phyloP scores from a whole-genome alignment of 2,113 vertebrate genomes.

The Paradisaea rubra region DNA sequence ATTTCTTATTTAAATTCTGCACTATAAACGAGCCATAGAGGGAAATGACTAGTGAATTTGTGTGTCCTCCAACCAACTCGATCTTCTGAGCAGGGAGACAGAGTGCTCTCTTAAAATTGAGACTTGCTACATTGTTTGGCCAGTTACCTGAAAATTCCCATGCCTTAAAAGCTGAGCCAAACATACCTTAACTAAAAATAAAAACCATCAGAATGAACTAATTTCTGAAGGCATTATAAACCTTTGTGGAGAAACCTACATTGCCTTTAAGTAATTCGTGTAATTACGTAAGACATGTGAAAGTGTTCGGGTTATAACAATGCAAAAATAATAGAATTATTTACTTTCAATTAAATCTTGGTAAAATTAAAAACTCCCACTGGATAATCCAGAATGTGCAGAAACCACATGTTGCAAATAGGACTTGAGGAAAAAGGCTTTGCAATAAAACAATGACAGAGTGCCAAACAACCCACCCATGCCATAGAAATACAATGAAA shows the following conservation, averaged over 20 bases:
- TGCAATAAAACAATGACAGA: neutral
- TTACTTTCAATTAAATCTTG: neutral
- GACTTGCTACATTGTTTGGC: neutral
- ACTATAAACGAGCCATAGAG: neutral
- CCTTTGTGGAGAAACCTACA: neutral
- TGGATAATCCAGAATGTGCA: neutral
- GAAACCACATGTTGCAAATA: neutral
- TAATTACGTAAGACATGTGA: neutral
- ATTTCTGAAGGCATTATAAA: neutral
- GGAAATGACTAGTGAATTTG: neutral
- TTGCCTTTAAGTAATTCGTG: neutral
- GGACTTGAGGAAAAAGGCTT: neutral
- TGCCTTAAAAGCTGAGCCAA: neutral
- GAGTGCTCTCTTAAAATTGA: neutral
- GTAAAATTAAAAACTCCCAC: neutral
- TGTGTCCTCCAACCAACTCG: fast-evolving
- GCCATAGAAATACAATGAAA: neutral
- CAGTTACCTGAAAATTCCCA: neutral
- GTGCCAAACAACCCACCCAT: neutral
- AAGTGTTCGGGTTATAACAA: neutral
- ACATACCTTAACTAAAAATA: neutral
- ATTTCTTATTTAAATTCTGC: neutral
- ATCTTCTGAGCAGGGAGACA: neutral
- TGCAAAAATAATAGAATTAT: neutral
- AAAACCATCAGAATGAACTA: neutral